These are phyloP conservation scores for Phrixothrix hirtus DNA, from an alignment of 2,888 invertebrate species.

Conservation along the genomic window DNA sequence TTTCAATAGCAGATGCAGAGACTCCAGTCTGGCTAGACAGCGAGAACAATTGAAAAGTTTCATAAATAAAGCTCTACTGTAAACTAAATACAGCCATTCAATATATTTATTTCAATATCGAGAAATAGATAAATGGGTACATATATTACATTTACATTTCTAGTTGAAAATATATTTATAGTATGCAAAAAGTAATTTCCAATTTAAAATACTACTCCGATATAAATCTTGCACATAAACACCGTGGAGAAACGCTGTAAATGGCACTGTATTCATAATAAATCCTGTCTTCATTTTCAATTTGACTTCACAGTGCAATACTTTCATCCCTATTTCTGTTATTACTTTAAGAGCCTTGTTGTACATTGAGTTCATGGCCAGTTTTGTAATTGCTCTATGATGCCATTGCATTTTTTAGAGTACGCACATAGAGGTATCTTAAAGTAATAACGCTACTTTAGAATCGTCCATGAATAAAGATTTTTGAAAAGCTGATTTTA, in stretches of 20 bases:
- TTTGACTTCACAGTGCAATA: slow-evolving; percentile 12
- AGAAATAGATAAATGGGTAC: slow-evolving; percentile 38
- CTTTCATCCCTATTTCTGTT: background rate
- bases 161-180: slow-evolving; percentile 38
- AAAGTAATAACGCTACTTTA: background rate
- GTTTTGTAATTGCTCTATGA: background rate
- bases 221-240: slow-evolving; percentile 41
- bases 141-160: slow-evolving; percentile 35
- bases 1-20: slow-evolving; percentile 42
- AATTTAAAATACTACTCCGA: slow-evolving; percentile 43
- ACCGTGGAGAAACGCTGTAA: slow-evolving; percentile 36
- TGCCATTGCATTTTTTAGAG: background rate
- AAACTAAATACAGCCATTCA: slow-evolving; percentile 40
- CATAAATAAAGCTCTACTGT: slow-evolving; percentile 40
- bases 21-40: slow-evolving; percentile 38
- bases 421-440: background rate
- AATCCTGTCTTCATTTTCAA: slow-evolving; percentile 20
- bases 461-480: too few relatives aligned
- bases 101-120: slow-evolving; percentile 41
- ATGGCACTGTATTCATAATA: slow-evolving; percentile 37
- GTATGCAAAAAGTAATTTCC: slow-evolving; percentile 42
- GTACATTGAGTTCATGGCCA: background rate
- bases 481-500: too few relatives aligned
- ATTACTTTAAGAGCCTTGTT: background rate
- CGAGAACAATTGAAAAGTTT: slow-evolving; percentile 42